phyloP scores from a whole-genome alignment of 2,888 invertebrate genomes.

The Enoplolaimus lenunculus region DNA sequence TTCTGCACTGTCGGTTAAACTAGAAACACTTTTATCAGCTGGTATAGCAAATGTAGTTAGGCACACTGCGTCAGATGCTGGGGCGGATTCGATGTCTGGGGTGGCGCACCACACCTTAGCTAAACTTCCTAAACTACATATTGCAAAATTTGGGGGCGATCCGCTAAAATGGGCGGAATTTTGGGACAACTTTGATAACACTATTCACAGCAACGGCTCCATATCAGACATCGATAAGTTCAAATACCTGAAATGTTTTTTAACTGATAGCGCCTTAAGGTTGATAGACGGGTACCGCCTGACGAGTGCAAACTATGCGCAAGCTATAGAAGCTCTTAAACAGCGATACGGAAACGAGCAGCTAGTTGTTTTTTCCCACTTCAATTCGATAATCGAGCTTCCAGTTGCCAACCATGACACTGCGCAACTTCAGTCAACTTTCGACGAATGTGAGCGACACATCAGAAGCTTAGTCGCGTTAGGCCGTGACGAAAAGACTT shows the following conservation, averaged over 20 bases:
- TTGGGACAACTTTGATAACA: background rate
- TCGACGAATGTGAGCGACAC: conserved; percentile 11
- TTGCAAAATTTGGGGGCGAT: background rate
- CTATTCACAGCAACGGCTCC: background rate
- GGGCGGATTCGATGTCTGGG: background rate
- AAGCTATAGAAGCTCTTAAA: background rate
- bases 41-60: no score
- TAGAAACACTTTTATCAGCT: background rate
- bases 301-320: background rate
- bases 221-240: background rate
- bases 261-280: background rate
- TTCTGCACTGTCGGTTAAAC: background rate
- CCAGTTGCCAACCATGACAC: background rate
- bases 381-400: background rate
- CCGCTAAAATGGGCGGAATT: conserved; percentile 10
- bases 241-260: conserved; percentile 1
- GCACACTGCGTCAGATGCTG: background rate
- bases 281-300: background rate
- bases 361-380: background rate
- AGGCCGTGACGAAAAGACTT: no score
- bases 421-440: background rate
- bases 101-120: background rate
- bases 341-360: conserved; percentile 9
- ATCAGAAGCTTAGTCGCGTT: background rate
- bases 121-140: background rate